Percentiles rank a stretch among this genome's conserved stretches.
These are phyloP conservation scores for Dysidea cf. avara DNA, from an alignment of 37 sponge, comb jelly and placozoan species.

Conservation along the genomic window DNA sequence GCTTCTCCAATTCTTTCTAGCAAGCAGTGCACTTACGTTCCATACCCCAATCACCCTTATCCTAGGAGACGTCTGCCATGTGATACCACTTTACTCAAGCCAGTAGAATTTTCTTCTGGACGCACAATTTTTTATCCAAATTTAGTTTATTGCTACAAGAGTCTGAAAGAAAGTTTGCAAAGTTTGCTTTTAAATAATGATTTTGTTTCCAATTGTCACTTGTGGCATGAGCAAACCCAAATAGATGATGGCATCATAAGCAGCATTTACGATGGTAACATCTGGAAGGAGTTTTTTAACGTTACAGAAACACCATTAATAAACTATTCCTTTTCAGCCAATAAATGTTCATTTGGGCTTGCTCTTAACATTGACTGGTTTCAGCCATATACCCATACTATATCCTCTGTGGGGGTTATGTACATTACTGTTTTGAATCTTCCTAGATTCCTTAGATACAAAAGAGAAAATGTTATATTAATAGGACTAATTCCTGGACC, in stretches of 20 bases:
- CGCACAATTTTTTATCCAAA: constrained; percentile 20
- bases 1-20: no score
- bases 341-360: no score
- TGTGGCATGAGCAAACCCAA: constrained; percentile 12
- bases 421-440: constrained; percentile 55
- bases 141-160: constrained; percentile 45
- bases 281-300: constrained; percentile 52
- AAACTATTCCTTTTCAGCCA: no score
- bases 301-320: constrained; percentile 16
- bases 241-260: not conserved
- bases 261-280: constrained; percentile 65
- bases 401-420: constrained; percentile 47
- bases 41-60: constrained; percentile 35
- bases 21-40: constrained; percentile 16
- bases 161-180: constrained; percentile 16
- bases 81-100: constrained; percentile 17
- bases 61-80: not conserved
- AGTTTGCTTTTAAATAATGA: constrained; percentile 27
- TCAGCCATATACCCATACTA: no score
- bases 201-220: constrained; percentile 28
- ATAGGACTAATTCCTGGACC: constrained; percentile 67
- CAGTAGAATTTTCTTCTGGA: constrained; percentile 14
- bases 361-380: no score
- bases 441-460: constrained; percentile 34
- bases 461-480: constrained; percentile 39